phyloP scores from a whole-genome alignment of 1,140 invertebrate genomes.

The Yoshiicerus persimilis region DNA sequence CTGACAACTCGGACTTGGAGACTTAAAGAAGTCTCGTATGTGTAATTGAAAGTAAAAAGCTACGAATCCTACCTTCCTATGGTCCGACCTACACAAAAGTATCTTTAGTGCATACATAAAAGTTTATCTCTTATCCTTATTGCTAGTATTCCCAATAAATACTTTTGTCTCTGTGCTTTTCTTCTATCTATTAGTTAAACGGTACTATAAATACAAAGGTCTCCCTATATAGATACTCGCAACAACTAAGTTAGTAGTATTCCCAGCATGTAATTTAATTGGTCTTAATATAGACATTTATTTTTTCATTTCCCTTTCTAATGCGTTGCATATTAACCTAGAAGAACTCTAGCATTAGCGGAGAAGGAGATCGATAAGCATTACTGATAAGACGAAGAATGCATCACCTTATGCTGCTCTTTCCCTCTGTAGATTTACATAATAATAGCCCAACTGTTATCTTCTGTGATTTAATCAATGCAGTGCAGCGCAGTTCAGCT shows the following conservation, averaged over 20 bases:
- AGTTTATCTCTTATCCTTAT: not conserved
- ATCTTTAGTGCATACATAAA: not conserved
- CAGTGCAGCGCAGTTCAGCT: not conserved
- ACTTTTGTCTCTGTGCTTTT: not conserved
- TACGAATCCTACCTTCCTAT: too few relatives aligned
- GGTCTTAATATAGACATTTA: not conserved
- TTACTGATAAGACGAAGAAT: not conserved
- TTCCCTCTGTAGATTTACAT: not conserved
- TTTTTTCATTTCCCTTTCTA: not conserved
- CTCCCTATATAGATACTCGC: not conserved
- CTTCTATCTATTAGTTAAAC: not conserved
- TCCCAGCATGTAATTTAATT: not conserved
- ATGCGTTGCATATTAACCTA: not conserved
- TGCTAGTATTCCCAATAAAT: not conserved
- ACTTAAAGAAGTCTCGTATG: not conserved
- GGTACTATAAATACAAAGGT: not conserved
- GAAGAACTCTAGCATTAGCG: not conserved
- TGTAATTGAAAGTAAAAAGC: not conserved
- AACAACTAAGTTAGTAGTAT: too few relatives aligned
- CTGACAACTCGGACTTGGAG: not conserved
- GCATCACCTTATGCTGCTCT: not conserved
- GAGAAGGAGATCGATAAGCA: not conserved
- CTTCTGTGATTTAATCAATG: not conserved
- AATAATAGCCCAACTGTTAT: not conserved
- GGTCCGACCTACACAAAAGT: not conserved